Base-by-base conservation (phyloP, 2,113 vertebrate genomes). In the Megaceryle maxima region DNA sequence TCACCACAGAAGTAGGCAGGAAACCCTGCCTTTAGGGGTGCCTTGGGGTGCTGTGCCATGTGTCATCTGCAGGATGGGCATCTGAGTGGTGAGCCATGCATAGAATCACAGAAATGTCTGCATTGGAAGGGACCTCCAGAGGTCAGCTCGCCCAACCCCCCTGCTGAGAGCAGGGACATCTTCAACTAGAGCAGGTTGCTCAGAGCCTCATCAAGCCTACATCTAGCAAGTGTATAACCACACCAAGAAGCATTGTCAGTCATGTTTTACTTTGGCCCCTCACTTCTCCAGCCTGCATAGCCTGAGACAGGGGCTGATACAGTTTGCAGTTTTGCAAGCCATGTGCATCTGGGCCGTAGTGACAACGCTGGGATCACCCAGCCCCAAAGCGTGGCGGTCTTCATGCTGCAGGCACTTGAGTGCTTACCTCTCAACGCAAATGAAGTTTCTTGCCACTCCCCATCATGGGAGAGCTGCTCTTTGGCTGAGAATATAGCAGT, bases 261-360 rank as follows among this genome's bases (percentile, higher is more conserved):
- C 33, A 2, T 11, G 24, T 51, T 41, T 64, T 51, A 9, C 37
- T 74, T 83, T 73, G 5, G 2, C 13, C 8, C n/a, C 3, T 8
- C 6, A 2, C 50, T 75, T 53, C 39, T 84, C n/a, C 39, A 57
- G 50, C 63, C 31, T 70, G 50, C 17, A 0, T 10, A 39, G 62
- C 62, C 26, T 3, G 0, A 41, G 55, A 11, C 3, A 16, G 25
- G 7, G 26, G 29, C 68, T 69, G 60, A 7, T 74, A 5, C 5
- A 12, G 57, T 66, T 37, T 55, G 37, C n/a, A 13, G 3, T 31
- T 14, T 37, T 53, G 56, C n/a, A 41, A 12, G 29, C 43, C 50
- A 3, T 0, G 19, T 26, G 24, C 43, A 7, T 16, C 37, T 10
- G 8, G 21, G 4, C 33, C 0, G 5, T 6, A 16, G 50, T 17